phyloP scores from a whole-genome alignment of 2,888 invertebrate genomes.

The Eremobia ochroleuca region DNA sequence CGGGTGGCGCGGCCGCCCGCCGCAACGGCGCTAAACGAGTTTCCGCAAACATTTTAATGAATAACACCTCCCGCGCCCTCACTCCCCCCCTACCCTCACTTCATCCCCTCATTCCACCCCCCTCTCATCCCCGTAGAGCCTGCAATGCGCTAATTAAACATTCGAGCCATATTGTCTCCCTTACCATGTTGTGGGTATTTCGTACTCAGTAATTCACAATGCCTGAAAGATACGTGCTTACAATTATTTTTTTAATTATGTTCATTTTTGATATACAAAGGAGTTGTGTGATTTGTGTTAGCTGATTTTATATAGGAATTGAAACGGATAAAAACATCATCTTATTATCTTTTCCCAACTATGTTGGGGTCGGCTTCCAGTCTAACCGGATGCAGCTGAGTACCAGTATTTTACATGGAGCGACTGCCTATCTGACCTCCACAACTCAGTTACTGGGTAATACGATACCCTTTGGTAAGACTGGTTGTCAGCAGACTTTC shows the following conservation, averaged over 20 bases:
- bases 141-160: constrained; percentile 91
- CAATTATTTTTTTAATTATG: constrained; percentile 39
- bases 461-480: too few relatives aligned
- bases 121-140: constrained; percentile 72
- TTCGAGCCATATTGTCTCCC: constrained; percentile 90
- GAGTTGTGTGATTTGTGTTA: constrained; percentile 3
- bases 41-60: constrained; percentile 91
- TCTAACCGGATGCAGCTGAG: too few relatives aligned
- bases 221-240: constrained; percentile 60
- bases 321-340: neutral
- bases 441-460: too few relatives aligned
- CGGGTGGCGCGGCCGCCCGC: constrained; percentile 80
- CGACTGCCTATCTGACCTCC: too few relatives aligned
- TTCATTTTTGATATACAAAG: constrained; percentile 11
- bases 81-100: constrained; percentile 51
- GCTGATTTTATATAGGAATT: neutral
- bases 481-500: too few relatives aligned
- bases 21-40: constrained; percentile 90
- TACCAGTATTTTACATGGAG: too few relatives aligned
- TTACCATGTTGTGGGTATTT: constrained; percentile 83
- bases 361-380: too few relatives aligned
- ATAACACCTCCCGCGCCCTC: constrained; percentile 87
- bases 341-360: too few relatives aligned
- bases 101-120: constrained; percentile 58
- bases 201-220: constrained; percentile 70